phyloP scores from a whole-genome alignment of 2,113 vertebrate species.

The Coptodon rendalli region DNA sequence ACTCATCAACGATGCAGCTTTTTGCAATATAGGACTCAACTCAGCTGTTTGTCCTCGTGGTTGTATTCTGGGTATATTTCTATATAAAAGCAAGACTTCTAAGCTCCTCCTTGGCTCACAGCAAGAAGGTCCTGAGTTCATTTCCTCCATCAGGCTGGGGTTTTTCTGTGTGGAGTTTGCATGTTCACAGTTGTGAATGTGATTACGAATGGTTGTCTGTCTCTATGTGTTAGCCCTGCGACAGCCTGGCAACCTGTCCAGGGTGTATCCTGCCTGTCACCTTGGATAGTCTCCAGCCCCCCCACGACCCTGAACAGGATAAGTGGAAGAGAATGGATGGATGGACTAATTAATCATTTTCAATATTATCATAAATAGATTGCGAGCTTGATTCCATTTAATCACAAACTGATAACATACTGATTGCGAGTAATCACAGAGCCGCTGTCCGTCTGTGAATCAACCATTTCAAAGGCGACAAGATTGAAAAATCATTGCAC shows the following conservation, averaged over 20 bases:
- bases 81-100: background rate
- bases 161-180: background rate
- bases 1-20: too few relatives aligned
- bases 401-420: background rate
- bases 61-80: background rate
- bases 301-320: accelerated
- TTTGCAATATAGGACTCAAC: background rate
- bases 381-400: background rate
- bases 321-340: background rate
- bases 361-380: background rate
- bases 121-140: background rate
- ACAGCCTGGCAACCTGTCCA: background rate
- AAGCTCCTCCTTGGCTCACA: accelerated
- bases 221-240: accelerated
- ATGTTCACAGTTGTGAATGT: background rate
- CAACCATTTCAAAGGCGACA: accelerated
- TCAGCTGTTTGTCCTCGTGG: background rate
- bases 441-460: accelerated
- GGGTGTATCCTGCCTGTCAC: background rate
- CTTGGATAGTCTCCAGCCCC: background rate
- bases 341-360: background rate
- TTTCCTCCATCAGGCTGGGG: background rate
- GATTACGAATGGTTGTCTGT: background rate
- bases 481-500: background rate
- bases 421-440: background rate